Evolutionary conservation across 2,888 invertebrate species (phyloP).

Genomic region (Phaedon cochleariae): DNA sequence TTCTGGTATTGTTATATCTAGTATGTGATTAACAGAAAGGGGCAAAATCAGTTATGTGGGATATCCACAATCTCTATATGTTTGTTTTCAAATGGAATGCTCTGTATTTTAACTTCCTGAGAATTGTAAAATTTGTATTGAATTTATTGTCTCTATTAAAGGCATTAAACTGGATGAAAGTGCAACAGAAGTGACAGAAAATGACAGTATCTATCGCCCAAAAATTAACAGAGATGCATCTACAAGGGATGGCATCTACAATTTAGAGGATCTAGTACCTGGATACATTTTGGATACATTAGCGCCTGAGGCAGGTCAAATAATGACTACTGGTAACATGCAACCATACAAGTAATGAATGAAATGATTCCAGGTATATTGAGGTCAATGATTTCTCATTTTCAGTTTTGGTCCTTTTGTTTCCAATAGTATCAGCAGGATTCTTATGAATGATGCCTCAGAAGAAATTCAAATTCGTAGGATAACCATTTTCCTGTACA

Average conservation of each 20-base stretch:
- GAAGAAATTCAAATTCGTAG: slow-evolving; percentile 43
- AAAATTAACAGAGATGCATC: slow-evolving; percentile 64
- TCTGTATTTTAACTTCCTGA: too few species aligned
- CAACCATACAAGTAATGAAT: slow-evolving; percentile 35
- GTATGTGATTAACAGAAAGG: too few species aligned
- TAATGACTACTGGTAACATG: slow-evolving; percentile 29
- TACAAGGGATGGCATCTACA: slow-evolving; percentile 63
- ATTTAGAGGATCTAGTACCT: slow-evolving; percentile 62
- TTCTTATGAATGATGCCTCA: slow-evolving; percentile 34
- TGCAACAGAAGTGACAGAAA: slow-evolving; percentile 47
- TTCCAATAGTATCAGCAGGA: slow-evolving; percentile 39
- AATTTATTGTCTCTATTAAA: slow-evolving; percentile 24
- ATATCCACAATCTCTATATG: too few species aligned
- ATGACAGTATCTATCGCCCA: slow-evolving; percentile 62
- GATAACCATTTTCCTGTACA: slow-evolving; percentile 53
- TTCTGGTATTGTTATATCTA: too few species aligned
- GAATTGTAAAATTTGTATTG: background rate
- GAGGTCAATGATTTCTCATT: slow-evolving; percentile 25
- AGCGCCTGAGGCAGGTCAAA: slow-evolving; percentile 43
- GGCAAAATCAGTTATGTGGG: too few species aligned
- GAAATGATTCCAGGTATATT: slow-evolving; percentile 2
- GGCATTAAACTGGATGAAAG: slow-evolving; percentile 41
- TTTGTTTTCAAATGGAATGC: too few species aligned
- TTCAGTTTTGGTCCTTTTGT: slow-evolving; percentile 46
- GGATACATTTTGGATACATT: slow-evolving; percentile 59